Conservation (phyloP, 2,888 invertebrate genomes). For the Agrotis clavis region DNA sequence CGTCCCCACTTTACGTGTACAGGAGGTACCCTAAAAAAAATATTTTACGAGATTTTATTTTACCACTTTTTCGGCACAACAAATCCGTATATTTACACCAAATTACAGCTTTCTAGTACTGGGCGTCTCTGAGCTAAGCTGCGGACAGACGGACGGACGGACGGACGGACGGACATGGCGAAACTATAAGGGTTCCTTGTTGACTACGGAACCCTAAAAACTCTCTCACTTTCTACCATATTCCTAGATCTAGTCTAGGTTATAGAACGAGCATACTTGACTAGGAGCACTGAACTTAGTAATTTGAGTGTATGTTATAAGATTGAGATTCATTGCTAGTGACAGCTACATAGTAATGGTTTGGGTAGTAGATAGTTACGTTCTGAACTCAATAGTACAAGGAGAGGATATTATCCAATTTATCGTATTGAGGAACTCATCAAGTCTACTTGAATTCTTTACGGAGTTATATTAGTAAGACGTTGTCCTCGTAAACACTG, state of each 20-base stretch:
- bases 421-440: not conserved
- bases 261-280: not conserved
- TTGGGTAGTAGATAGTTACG: not conserved
- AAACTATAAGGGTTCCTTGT: no score
- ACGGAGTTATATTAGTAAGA: not conserved
- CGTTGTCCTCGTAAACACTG: not conserved
- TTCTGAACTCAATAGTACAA: constrained; percentile 14
- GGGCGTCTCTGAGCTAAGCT: no score
- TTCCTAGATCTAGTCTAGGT: not conserved
- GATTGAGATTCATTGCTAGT: not conserved
- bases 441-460: not conserved
- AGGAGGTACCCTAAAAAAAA: no score
- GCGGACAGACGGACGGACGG: no score
- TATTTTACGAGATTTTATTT: no score
- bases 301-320: not conserved
- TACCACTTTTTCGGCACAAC: no score
- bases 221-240: not conserved
- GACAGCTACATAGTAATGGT: not conserved
- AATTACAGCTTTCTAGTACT: no score
- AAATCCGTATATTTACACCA: no score
- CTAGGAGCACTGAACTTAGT: not conserved
- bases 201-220: no score
- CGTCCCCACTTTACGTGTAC: no score
- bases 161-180: no score
- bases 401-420: constrained; percentile 42